phyloP scores from a whole-genome alignment of 1,140 invertebrate genomes.

The Heliconius hewitsoni region DNA sequence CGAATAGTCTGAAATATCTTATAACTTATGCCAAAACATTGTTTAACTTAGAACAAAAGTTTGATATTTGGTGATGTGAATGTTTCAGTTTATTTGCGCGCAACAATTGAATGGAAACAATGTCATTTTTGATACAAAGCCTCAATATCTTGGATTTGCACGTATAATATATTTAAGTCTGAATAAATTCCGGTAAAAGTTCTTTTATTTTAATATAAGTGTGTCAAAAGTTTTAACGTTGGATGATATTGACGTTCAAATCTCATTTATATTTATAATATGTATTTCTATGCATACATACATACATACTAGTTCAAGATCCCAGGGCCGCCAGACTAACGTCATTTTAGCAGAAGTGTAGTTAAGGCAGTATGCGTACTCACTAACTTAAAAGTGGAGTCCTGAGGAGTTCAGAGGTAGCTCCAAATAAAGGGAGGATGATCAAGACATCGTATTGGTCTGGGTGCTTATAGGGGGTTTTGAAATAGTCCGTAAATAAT shows the following conservation, averaged over 20 bases:
- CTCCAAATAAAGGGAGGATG: too few species aligned
- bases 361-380: too few species aligned
- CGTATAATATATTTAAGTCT: not conserved
- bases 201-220: not conserved
- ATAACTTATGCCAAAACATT: not conserved
- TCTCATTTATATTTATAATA: not conserved
- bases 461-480: too few species aligned
- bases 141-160: conserved; percentile 5
- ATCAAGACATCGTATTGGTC: too few species aligned
- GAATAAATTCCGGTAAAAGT: not conserved
- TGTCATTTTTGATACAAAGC: conserved; percentile 11
- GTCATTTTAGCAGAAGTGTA: too few species aligned
- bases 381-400: too few species aligned
- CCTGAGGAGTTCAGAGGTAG: too few species aligned
- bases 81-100: not conserved
- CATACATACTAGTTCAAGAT: too few species aligned
- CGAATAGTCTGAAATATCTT: not conserved
- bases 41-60: conserved; percentile 8
- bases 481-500: too few species aligned
- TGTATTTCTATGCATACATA: too few species aligned
- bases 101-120: conserved; percentile 9
- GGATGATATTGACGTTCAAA: not conserved
- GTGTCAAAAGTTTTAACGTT: not conserved
- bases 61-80: conserved; percentile 13
- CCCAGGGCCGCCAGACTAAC: too few species aligned